Percentiles rank a stretch among this genome's conserved stretches.
These are phyloP conservation scores for pig (Sus scrofa) DNA, from an alignment of 2,113 vertebrate genomes.

Conservation along the genomic window T2T-Sscrofa CM000812.6:243071501-243072000, in stretches of 20 bases:
- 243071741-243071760: not conserved
- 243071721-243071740: not conserved
- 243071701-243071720: constrained; percentile 14
- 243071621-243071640: not conserved
- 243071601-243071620: not conserved
- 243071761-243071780: not conserved
- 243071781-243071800: not conserved
- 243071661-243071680: not conserved
- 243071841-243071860: not conserved
- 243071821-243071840: not conserved
- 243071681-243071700: not conserved
- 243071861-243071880: not conserved
- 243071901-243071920: not conserved
- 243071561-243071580: constrained; percentile 1
- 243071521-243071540: not conserved
- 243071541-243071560: not conserved
- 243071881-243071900: not conserved
- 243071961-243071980: not conserved
- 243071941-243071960: not conserved
- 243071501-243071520: not conserved
- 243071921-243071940: not conserved
- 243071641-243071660: constrained; percentile 45
- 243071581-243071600: not conserved
- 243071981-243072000: constrained; percentile 8
- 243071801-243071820: not conserved